phyloP scores from a whole-genome alignment of 2,797 vertebrate species.

The Thaleichthys pacificus region DNA sequence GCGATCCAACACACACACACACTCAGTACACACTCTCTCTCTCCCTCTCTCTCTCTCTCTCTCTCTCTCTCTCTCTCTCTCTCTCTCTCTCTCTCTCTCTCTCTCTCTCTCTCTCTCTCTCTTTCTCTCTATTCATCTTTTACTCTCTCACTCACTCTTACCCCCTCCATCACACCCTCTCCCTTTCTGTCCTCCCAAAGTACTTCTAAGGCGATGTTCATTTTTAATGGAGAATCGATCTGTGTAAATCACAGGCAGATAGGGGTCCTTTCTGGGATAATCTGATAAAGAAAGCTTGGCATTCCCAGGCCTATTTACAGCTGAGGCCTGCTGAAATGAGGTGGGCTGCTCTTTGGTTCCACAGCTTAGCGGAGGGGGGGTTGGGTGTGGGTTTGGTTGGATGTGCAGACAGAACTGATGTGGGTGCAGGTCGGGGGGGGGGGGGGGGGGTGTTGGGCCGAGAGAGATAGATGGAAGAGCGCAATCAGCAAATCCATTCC shows the following conservation, averaged over 20 bases:
- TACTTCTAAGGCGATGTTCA: conserved; percentile 38
- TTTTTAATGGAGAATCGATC: conserved; percentile 56
- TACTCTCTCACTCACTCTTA: background rate
- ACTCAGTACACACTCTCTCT: conserved; percentile 7
- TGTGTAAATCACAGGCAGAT: conserved; percentile 39
- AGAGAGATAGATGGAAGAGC: conserved; percentile 19
- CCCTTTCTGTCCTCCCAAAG: conserved; percentile 20
- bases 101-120: background rate
- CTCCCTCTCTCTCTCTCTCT: conserved; percentile 5
- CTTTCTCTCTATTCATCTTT: too few species aligned
- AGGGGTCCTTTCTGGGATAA: conserved; percentile 30
- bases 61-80: background rate
- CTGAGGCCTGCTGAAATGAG: conserved; percentile 22
- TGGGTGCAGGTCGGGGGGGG: background rate
- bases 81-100: background rate
- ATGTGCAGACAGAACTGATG: too few species aligned
- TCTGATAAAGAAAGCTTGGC: conserved; percentile 42
- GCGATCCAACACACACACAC: conserved; percentile 15
- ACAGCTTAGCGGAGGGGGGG: conserved; percentile 4
- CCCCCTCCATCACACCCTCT: background rate
- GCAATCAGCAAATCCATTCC: conserved; percentile 45
- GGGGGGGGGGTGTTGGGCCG: background rate
- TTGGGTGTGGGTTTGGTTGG: background rate
- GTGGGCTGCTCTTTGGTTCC: conserved; percentile 20
- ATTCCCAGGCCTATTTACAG: conserved; percentile 27